phyloP scores from a whole-genome alignment of 2,113 vertebrate species.

The Machaerirhynchus nigripectus region DNA sequence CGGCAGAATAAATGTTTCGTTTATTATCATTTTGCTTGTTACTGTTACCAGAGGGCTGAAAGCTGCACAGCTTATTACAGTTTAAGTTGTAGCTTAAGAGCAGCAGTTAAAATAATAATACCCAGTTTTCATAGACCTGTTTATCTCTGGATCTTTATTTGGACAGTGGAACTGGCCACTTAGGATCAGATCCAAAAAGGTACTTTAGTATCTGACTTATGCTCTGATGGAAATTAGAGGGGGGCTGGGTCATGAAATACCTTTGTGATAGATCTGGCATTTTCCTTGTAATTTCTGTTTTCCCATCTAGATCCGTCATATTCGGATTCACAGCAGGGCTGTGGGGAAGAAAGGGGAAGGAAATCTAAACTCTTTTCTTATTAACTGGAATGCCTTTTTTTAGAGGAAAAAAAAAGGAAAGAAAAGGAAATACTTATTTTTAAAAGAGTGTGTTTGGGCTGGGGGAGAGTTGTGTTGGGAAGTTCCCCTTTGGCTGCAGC shows the following conservation, averaged over 20 bases:
- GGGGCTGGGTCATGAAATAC: neutral
- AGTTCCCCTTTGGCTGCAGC: neutral
- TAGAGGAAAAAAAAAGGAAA: neutral
- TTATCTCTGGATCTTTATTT: slow-evolving; percentile 34
- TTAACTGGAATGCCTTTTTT: neutral
- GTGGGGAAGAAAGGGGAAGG: neutral
- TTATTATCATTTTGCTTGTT: neutral
- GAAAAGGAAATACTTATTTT: neutral
- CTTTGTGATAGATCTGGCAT: neutral
- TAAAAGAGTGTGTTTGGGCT: neutral
- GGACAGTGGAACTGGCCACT: slow-evolving; percentile 22
- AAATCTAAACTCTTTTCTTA: neutral
- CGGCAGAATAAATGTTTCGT: neutral
- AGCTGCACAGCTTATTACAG: neutral
- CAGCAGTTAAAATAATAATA: slow-evolving; percentile 32
- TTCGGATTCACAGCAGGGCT: neutral
- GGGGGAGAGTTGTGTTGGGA: neutral
- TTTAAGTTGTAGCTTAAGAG: slow-evolving; percentile 6
- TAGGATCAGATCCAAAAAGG: slow-evolving; percentile 53
- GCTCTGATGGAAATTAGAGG: neutral
- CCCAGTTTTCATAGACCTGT: neutral
- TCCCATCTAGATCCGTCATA: neutral
- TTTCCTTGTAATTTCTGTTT: slow-evolving; percentile 28
- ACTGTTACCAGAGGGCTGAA: neutral
- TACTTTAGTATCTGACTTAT: slow-evolving; percentile 39